These are phyloP conservation scores for Synanthedon formicaeformis DNA, from an alignment of 2,888 invertebrate species.

Conservation along the genomic window DNA sequence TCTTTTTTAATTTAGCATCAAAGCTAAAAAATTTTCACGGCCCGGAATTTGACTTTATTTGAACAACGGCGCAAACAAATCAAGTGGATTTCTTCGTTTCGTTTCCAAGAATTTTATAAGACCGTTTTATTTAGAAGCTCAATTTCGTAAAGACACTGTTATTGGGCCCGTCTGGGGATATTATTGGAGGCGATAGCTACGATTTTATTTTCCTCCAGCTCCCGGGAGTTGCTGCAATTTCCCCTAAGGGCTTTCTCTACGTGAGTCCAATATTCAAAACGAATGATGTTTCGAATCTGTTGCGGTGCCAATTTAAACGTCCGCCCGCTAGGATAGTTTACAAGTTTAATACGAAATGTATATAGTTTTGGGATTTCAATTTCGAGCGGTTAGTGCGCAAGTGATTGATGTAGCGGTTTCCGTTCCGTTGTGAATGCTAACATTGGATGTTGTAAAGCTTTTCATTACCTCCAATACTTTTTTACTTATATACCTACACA, in stretches of 20 bases:
- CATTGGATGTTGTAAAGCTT: neutral
- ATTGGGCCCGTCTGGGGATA: constrained; percentile 50
- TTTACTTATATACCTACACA: constrained; percentile 8
- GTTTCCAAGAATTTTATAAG: constrained; percentile 12
- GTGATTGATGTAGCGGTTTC: constrained; percentile 6
- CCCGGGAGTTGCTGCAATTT: constrained; percentile 40
- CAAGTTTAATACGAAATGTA: constrained; percentile 40
- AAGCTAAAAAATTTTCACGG: neutral
- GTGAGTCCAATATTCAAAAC: constrained; percentile 62
- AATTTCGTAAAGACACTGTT: constrained; percentile 48
- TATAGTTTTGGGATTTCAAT: constrained; percentile 40
- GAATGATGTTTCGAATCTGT: constrained; percentile 59
- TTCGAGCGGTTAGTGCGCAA: constrained; percentile 21
- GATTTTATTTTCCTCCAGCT: constrained; percentile 53
- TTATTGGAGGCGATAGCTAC: constrained; percentile 41
- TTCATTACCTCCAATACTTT: constrained; percentile 4
- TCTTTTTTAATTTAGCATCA: neutral
- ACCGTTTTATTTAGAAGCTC: constrained; percentile 45
- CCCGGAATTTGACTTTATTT: neutral
- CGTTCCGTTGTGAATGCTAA: neutral
- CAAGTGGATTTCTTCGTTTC: neutral
- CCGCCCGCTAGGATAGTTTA: constrained; percentile 14
- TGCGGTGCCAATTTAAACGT: constrained; percentile 46
- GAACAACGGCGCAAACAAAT: neutral
- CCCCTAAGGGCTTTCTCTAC: constrained; percentile 54